Percentiles rank a stretch among this genome's conserved stretches.
phyloP scores from a whole-genome alignment of 2,797 vertebrate genomes.

The Siniperca obscura region DNA sequence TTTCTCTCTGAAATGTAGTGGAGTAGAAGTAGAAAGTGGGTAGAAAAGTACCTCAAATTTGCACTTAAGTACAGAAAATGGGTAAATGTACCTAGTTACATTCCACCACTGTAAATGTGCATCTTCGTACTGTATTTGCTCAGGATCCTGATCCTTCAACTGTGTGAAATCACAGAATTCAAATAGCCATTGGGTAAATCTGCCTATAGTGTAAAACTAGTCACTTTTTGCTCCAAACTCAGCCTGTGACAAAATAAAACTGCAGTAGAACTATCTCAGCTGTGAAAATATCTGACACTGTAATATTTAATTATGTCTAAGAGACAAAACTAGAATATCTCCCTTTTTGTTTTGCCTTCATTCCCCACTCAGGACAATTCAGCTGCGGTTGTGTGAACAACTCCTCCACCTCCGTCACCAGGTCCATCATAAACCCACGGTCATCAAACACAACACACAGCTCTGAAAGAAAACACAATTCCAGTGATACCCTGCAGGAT shows the following conservation, averaged over 20 bases:
- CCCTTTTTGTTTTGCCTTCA: background rate
- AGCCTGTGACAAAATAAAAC: background rate
- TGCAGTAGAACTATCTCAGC: background rate
- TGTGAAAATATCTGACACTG: background rate
- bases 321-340: background rate
- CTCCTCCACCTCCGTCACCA: conserved; percentile 1
- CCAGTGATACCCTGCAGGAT: fast-evolving
- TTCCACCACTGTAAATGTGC: background rate
- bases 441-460: conserved; percentile 1
- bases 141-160: background rate
- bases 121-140: background rate
- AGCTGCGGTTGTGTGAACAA: conserved; percentile 77
- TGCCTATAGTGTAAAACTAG: background rate
- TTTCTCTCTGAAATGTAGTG: no score
- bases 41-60: no score
- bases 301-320: background rate
- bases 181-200: background rate
- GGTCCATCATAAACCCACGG: background rate
- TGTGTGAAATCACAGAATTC: background rate
- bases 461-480: background rate
- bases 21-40: no score
- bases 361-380: conserved; percentile 65
- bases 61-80: no score
- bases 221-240: background rate
- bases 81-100: no score